Evolutionary conservation across 2,797 vertebrate genomes (phyloP), one percentile per base, ranked within the genome.

Genomic region (Salmo trutta): DNA sequence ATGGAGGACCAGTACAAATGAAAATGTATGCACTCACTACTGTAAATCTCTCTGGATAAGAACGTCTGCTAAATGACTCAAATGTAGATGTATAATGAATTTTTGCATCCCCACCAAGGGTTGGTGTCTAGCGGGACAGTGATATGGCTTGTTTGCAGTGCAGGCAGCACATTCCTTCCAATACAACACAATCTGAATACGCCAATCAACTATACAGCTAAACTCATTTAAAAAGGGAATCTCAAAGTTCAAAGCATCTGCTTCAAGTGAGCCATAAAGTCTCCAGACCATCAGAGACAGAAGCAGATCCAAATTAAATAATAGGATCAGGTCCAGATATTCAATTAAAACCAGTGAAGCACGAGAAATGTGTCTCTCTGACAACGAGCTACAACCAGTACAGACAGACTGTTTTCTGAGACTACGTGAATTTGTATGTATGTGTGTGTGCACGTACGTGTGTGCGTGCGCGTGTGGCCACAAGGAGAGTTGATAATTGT

Each of bases 401-500:
- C 53, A 12, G 19, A 5, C 51, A 24, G 36, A 71, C 16, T 71
- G 47, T 69, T 15, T 59, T 59, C 21, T 56, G 24, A 53, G 74
- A 51, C 59, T 47, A 41, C 6, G 51, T 53, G 36, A 8, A 31
- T 2, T 36, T 36, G 36, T 36, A 6, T 36, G 36, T 36, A 6
- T n/a, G 27, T 54, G 66, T 24, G 24, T 24, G 24, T 24, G 24
- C 24, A 24, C 24, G 24, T 24, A 24, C 10, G 56, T n/a, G 52
- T 68, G 66, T 41, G n/a, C 27, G 62, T 31, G 24, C 19, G 65
- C 17, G 62, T 67, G 17, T n/a, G 70, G 41, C 65, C 53, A 68
- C 24, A 53, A 77, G 69, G 75, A 76, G 21, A 65, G 75, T 83
- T 87, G 83, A 82, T 90, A 91, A 90, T 91, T 82, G 84, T 86